Evolutionary conservation across 2,113 vertebrate genomes (phyloP).

Genomic region (Ctenodactylus gundi): DNA sequence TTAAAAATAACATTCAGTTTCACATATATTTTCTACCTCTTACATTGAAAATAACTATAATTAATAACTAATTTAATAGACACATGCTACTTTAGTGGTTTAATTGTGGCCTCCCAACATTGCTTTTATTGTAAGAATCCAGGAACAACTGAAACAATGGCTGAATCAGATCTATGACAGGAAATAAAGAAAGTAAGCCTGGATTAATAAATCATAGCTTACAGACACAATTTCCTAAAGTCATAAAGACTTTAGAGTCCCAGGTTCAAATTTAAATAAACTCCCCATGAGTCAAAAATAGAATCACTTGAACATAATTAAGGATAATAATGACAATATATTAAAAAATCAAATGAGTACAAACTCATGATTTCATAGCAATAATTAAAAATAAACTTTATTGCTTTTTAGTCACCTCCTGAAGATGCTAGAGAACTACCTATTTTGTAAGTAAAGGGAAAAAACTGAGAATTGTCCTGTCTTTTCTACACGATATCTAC

Average conservation of each 20-base stretch:
- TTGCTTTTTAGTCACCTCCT: neutral
- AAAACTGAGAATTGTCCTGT: neutral
- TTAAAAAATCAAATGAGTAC: neutral
- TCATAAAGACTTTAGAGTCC: too few relatives aligned
- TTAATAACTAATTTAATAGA: neutral
- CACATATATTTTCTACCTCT: neutral
- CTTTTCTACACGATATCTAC: neutral
- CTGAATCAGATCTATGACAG: neutral
- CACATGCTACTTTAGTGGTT: neutral
- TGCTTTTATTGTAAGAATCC: neutral
- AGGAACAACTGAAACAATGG: neutral
- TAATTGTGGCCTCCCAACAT: neutral
- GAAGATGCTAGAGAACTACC: neutral
- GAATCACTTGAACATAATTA: neutral
- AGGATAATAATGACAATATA: neutral
- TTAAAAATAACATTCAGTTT: neutral
- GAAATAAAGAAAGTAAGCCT: neutral
- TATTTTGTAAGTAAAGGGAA: neutral
- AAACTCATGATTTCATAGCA: neutral
- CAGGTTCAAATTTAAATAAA: neutral
- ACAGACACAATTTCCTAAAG: neutral
- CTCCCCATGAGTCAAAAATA: neutral
- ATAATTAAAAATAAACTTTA: neutral
- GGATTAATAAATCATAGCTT: neutral
- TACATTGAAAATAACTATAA: neutral